phyloP scores from a whole-genome alignment of 92 coral and sea anemone species.

The Plumapathes pennacea region DNA sequence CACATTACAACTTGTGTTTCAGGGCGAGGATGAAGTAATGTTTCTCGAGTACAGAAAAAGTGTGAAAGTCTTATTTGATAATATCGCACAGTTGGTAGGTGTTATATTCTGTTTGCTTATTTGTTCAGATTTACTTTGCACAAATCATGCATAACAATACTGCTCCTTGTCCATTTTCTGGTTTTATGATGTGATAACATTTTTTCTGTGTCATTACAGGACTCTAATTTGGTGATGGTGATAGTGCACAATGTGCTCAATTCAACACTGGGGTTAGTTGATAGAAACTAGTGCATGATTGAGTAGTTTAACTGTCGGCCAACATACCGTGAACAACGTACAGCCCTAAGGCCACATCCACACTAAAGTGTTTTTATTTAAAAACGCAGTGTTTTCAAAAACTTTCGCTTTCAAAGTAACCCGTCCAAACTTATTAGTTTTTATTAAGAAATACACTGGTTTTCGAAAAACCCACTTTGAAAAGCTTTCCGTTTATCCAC shows the following conservation, averaged over 20 bases:
- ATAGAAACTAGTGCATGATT: not conserved
- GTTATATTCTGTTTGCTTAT: not conserved
- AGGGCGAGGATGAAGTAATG: conserved; percentile 99
- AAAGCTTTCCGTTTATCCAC: no score
- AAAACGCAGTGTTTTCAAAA: no score
- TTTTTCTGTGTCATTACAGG: conserved; percentile 40
- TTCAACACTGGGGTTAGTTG: conserved; percentile 70
- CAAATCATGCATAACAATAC: not conserved
- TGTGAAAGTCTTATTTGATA: conserved; percentile 89
- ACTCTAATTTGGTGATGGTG: conserved; percentile 72
- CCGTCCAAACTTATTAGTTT: no score
- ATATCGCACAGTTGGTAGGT: conserved; percentile 89
- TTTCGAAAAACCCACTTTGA: no score
- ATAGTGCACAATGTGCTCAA: conserved; percentile 77
- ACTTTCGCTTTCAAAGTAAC: no score
- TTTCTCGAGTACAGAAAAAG: conserved; percentile 92
- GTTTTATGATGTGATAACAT: not conserved
- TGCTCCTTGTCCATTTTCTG: not conserved
- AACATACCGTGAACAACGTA: no score
- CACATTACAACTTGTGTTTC: no score
- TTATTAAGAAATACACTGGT: no score
- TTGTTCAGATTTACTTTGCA: not conserved
- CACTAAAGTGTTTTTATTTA: no score
- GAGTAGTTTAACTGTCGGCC: no score
- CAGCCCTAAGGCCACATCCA: no score